Evolutionary conservation across 2,888 invertebrate genomes (phyloP).

Genomic region (Lasioglossum pauxillum): DNA sequence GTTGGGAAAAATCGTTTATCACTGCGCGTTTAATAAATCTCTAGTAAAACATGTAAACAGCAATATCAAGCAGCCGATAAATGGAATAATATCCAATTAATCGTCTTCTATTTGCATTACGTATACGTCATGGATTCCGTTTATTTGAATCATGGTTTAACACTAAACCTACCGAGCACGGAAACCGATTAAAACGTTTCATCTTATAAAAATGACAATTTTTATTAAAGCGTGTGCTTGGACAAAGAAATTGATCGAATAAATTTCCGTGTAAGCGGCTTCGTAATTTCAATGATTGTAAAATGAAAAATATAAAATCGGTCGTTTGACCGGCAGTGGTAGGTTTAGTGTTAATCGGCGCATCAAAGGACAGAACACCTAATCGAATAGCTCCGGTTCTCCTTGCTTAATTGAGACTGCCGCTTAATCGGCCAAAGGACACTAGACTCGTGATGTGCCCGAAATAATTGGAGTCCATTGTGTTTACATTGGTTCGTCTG

Average conservation of each 20-base stretch:
- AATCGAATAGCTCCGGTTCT: constrained; percentile 1
- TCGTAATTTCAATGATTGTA: too few species aligned
- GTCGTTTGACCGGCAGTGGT: too few species aligned
- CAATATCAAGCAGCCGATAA: neutral
- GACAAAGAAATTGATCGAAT: too few species aligned
- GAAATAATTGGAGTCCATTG: neutral
- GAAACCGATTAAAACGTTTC: too few species aligned
- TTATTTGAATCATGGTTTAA: neutral
- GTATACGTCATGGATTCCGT: neutral
- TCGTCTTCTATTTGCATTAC: neutral
- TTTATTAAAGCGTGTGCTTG: too few species aligned
- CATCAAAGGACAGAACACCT: neutral
- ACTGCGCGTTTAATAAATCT: neutral
- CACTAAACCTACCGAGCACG: too few species aligned
- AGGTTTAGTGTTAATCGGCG: neutral
- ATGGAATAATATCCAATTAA: neutral
- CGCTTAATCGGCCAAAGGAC: neutral
- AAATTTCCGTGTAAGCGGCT: too few species aligned
- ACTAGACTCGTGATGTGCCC: neutral
- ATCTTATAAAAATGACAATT: too few species aligned
- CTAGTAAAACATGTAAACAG: neutral
- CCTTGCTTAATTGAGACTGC: neutral
- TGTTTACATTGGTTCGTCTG: neutral
- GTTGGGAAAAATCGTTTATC: neutral
- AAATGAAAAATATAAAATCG: too few species aligned